Percentiles rank a stretch among this genome's conserved stretches.
Evolutionary conservation across 2,113 vertebrate species (phyloP).

Genomic region (Sceloporus undulatus): DNA sequence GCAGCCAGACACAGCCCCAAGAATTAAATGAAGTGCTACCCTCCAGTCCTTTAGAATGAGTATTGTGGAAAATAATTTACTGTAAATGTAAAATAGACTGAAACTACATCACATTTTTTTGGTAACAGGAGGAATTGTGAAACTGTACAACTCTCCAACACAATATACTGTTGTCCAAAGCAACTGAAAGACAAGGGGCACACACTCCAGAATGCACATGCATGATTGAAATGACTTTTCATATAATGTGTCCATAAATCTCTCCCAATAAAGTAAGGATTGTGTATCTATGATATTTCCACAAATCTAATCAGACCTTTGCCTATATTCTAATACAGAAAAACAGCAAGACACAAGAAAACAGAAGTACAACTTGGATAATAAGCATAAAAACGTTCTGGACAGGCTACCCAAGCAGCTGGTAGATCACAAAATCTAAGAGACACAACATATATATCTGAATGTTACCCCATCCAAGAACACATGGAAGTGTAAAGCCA

Average conservation of each 20-base stretch:
- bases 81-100: neutral
- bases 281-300: neutral
- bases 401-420: neutral
- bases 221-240: neutral
- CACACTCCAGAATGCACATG: neutral
- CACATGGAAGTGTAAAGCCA: no score
- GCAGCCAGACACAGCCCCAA: neutral
- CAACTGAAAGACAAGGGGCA: neutral
- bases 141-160: neutral
- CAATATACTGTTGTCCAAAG: neutral
- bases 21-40: neutral
- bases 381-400: neutral
- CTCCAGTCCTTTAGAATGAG: neutral
- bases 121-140: neutral
- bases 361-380: neutral
- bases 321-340: neutral
- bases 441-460: no score
- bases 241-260: neutral
- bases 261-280: neutral
- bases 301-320: neutral
- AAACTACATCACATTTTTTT: no score
- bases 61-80: neutral
- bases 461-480: no score
- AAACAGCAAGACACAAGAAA: neutral
- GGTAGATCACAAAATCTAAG: neutral